phyloP scores from a whole-genome alignment of 2,113 vertebrate species.

The Ciconia stormi region DNA sequence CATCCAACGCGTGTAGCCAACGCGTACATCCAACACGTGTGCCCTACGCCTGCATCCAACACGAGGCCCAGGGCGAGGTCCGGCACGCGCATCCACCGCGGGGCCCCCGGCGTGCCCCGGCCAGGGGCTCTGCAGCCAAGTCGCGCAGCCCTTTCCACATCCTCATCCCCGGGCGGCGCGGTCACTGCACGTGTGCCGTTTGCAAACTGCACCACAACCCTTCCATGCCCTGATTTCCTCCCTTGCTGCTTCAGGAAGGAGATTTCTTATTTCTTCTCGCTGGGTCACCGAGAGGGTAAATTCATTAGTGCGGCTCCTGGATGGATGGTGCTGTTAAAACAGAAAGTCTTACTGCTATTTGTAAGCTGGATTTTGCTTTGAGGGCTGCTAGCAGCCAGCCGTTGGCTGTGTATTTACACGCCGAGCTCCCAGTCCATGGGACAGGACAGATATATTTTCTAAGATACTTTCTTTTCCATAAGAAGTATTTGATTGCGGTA shows the following conservation, averaged over 20 bases:
- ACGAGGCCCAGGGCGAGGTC: background rate
- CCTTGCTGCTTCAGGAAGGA: background rate
- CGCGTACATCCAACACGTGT: no score
- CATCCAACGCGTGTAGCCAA: no score
- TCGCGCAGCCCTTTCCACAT: accelerated
- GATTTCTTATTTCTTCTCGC: background rate
- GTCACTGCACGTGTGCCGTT: accelerated
- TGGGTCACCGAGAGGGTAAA: background rate
- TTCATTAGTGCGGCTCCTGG: background rate
- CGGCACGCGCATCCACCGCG: accelerated
- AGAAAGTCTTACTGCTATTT: background rate
- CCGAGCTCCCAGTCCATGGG: accelerated
- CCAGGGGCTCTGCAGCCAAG: accelerated
- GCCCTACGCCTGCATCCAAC: no score
- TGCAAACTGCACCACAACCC: background rate
- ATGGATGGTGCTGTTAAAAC: background rate
- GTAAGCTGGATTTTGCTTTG: background rate
- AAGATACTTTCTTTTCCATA: background rate
- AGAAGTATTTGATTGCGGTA: background rate
- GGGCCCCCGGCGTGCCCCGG: accelerated
- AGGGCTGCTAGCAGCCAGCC: background rate
- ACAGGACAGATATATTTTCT: background rate
- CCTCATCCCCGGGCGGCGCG: accelerated
- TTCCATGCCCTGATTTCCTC: background rate
- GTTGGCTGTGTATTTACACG: background rate